Evolutionary conservation across 2,888 invertebrate genomes (phyloP).

Genomic region (Notodonta dromedarius): DNA sequence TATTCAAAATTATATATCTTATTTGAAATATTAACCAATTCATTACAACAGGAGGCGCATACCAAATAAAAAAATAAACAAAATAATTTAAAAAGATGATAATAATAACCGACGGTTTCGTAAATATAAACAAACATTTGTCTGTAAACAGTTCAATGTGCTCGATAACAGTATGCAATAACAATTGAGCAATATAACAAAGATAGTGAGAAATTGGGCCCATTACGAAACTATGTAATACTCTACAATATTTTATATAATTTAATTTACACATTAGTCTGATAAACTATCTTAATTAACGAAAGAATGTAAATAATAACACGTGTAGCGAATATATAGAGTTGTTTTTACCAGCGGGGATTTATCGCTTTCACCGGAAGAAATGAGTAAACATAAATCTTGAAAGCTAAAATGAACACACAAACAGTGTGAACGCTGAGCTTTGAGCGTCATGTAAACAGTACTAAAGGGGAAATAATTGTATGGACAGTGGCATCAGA

Average conservation of each 20-base stretch:
- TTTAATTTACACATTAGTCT: conserved; percentile 11
- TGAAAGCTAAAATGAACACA: conserved; percentile 64
- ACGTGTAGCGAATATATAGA: conserved; percentile 33
- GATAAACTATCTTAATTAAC: conserved; percentile 27
- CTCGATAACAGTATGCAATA: conserved; percentile 45
- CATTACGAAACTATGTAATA: conserved; percentile 34
- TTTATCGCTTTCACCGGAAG: conserved; percentile 67
- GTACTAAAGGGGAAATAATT: conserved; percentile 44
- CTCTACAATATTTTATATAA: conserved; percentile 23
- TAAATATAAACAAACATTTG: conserved; percentile 9
- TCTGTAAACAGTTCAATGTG: conserved; percentile 39
- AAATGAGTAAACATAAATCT: conserved; percentile 59
- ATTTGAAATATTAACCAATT: no score
- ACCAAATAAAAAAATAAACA: neutral
- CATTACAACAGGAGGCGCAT: no score
- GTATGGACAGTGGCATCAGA: conserved; percentile 22
- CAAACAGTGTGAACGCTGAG: conserved; percentile 45
- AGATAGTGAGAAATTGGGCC: conserved; percentile 31
- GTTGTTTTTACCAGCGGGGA: conserved; percentile 55
- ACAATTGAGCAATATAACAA: conserved; percentile 50
- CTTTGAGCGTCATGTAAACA: conserved; percentile 36
- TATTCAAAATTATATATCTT: no score
- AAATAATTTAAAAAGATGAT: neutral
- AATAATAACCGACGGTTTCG: neutral
- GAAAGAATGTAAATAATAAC: conserved; percentile 32